Conservation (phyloP, 2,888 invertebrate genomes). For the Periphyllus acericola region DNA sequence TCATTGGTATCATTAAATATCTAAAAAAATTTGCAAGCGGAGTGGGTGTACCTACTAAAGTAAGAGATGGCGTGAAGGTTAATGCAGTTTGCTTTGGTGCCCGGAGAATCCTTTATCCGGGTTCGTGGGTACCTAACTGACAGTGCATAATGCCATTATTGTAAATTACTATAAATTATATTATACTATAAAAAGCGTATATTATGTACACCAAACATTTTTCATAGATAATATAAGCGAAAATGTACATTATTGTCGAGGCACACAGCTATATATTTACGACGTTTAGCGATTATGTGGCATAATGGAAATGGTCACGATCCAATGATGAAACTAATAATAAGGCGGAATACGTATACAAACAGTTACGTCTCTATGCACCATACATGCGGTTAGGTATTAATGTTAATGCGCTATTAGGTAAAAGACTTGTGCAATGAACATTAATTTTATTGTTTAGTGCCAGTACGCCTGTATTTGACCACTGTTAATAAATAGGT, state of each 20-base stretch:
- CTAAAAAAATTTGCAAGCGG: too few species aligned
- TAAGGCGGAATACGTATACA: not conserved
- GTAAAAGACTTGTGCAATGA: not conserved
- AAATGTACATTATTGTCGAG: not conserved
- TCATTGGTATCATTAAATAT: too few species aligned
- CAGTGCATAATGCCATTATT: too few species aligned
- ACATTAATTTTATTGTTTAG: not conserved
- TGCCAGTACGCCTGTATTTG: not conserved
- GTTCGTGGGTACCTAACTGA: too few species aligned
- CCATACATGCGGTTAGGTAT: not conserved
- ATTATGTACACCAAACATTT: not conserved
- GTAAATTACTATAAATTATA: too few species aligned
- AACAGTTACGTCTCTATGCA: not conserved
- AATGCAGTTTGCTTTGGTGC: not conserved
- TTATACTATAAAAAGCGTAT: too few species aligned
- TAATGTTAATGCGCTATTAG: not conserved
- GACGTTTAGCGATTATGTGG: not conserved
- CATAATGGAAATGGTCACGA: not conserved
- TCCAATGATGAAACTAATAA: not conserved
- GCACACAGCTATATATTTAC: not conserved
- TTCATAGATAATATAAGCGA: not conserved
- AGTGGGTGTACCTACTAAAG: not conserved
- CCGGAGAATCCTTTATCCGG: too few species aligned
- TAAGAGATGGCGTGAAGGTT: not conserved
- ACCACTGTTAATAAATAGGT: not conserved